Conservation (phyloP, 2,113 vertebrate species). For the Megaceryle maxima region DNA sequence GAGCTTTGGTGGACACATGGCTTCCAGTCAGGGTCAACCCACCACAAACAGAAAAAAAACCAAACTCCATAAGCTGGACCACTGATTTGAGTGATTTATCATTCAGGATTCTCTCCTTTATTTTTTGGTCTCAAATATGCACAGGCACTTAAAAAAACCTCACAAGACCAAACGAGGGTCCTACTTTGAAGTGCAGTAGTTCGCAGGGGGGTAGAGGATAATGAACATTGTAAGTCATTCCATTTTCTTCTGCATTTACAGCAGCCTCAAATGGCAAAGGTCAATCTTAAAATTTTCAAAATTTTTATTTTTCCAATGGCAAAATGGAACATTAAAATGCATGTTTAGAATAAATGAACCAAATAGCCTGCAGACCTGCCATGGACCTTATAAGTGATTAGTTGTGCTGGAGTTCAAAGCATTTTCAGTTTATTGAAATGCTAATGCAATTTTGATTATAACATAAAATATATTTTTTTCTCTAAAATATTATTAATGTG, state of each 20-base stretch:
- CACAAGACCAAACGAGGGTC: background rate
- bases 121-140: background rate
- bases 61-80: background rate
- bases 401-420: background rate
- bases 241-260: background rate
- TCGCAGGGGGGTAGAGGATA: background rate
- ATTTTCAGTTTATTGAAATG: slow-evolving; percentile 47
- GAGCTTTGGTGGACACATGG: background rate
- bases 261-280: background rate
- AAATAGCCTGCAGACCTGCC: background rate
- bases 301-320: background rate
- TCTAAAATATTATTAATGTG: slow-evolving; percentile 11
- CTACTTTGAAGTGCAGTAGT: background rate
- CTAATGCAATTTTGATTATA: slow-evolving; percentile 43
- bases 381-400: background rate
- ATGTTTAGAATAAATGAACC: slow-evolving; percentile 1
- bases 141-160: background rate
- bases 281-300: background rate
- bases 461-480: background rate
- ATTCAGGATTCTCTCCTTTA: background rate
- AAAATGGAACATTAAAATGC: background rate
- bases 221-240: background rate
- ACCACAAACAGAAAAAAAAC: background rate
- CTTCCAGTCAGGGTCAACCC: background rate
- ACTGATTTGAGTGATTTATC: background rate